Evolutionary conservation across 2,888 invertebrate genomes (phyloP).

Genomic region (Drosophila mulleri): DNA sequence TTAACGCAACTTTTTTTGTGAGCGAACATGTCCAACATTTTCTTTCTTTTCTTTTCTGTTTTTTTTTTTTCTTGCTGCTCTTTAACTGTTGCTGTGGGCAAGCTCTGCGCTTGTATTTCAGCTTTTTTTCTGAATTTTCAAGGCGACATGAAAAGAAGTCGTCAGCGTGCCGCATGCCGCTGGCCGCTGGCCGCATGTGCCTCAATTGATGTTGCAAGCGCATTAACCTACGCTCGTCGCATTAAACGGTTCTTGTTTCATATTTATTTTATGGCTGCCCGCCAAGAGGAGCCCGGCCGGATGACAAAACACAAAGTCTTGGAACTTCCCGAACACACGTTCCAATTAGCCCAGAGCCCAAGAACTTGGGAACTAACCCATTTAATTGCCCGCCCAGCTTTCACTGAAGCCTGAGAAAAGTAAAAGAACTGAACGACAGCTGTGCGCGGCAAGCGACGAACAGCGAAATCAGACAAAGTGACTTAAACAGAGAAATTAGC

Average conservation of each 20-base stretch:
- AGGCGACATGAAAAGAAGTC: constrained; percentile 31
- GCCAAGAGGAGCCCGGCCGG: constrained; percentile 1
- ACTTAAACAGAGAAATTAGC: constrained; percentile 8
- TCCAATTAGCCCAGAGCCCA: constrained; percentile 19
- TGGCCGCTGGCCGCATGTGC: constrained; percentile 22
- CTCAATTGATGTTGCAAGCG: constrained; percentile 63
- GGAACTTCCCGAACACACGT: constrained; percentile 6
- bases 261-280: constrained; percentile 42
- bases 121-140: constrained; percentile 18
- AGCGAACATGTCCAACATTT: constrained; percentile 28
- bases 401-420: constrained; percentile 29
- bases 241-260: constrained; percentile 56
- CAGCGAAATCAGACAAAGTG: constrained; percentile 2
- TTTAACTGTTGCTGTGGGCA: constrained; percentile 27
- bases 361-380: constrained; percentile 14
- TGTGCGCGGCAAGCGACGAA: neutral
- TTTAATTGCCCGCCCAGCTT: constrained; percentile 18
- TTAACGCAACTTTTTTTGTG: constrained; percentile 57
- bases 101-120: constrained; percentile 1
- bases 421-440: neutral
- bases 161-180: constrained; percentile 42
- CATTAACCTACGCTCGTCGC: constrained; percentile 40
- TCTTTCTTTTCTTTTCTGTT: neutral
- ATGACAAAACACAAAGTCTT: constrained; percentile 10
- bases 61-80: constrained; percentile 11